Base-by-base conservation (phyloP, 2,888 invertebrate genomes). In the Antitype chi region DNA sequence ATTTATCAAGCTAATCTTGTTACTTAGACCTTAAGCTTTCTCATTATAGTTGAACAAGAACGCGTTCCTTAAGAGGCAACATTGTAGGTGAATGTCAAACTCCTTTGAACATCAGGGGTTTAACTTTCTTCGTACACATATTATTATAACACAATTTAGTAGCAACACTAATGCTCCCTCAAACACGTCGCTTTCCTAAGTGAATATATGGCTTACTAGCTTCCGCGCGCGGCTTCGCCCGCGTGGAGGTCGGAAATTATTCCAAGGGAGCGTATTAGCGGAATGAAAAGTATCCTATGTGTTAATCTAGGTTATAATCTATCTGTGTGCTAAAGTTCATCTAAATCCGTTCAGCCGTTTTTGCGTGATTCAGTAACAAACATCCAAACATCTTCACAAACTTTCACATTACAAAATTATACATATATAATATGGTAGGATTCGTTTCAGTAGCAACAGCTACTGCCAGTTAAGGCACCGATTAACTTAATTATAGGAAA, bases 1-100 rank as follows among this genome's bases (percentile, higher is more conserved):
- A 74, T 78, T 75, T 79, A 74, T 74, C 52, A 73, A 67, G 25
- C 28, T 87, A 74, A 81, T 84, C 57, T 85, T 64, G 20, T 49
- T 13, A 32, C 75, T 64, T 63, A 77, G 32, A 66, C 25, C 13
- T 52, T 52, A 71, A 79, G 55, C 66, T 67, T 59, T 64, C 69
- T 79, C 57, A 78, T 77, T 72, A 76, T 38, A 72, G 69, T 70
- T 49, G 6, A 85, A 81, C 28, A 66, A 75, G 55, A 80, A 47
- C 66, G 38, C 62, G 62, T 64, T 55, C 47, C 70, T 47, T 49
- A 49, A 64, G 59, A 66, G 52, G 60, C 64, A 66, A 75, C 76
- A 59, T 66, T 76, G 52, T 70, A 32, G 64, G 17, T 71, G 32
- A 43, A 75, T 72, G 72, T 25, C 28, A 72, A 78, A 79, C 67